phyloP scores from a whole-genome alignment of 2,888 invertebrate species.

The Laothoe populi region DNA sequence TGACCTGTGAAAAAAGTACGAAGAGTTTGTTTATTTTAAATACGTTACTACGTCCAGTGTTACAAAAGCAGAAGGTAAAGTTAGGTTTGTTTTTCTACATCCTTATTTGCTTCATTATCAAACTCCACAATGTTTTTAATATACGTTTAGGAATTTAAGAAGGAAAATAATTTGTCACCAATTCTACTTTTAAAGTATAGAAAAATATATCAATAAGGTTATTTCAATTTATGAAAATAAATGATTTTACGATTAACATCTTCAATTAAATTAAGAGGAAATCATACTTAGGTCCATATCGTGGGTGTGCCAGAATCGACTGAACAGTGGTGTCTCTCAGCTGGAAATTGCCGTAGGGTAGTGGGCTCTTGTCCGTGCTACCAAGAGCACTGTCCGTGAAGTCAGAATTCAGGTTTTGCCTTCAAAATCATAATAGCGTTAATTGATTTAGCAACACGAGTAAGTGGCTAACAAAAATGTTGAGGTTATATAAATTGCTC shows the following conservation, averaged over 20 bases:
- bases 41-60: no score
- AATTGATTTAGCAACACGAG: background rate
- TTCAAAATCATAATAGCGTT: constrained; percentile 60
- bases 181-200: no score
- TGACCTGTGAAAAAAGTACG: constrained; percentile 79
- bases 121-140: no score
- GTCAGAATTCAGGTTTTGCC: constrained; percentile 97
- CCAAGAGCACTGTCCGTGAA: constrained; percentile 97
- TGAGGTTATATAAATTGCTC: background rate
- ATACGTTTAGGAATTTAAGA: no score
- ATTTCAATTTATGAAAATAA: no score
- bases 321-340: constrained; percentile 96
- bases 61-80: no score
- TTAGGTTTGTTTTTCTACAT: no score
- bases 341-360: constrained; percentile 97
- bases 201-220: no score
- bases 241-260: no score
- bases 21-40: no score
- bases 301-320: constrained; percentile 94
- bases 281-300: constrained; percentile 93
- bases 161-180: no score
- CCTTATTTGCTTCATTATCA: no score
- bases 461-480: background rate
- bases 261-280: background rate
- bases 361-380: constrained; percentile 95